Evolutionary conservation across 2,797 vertebrate species (phyloP), one percentile per base, ranked within the genome.

Genomic region (Lophotriccus pileatus): DNA sequence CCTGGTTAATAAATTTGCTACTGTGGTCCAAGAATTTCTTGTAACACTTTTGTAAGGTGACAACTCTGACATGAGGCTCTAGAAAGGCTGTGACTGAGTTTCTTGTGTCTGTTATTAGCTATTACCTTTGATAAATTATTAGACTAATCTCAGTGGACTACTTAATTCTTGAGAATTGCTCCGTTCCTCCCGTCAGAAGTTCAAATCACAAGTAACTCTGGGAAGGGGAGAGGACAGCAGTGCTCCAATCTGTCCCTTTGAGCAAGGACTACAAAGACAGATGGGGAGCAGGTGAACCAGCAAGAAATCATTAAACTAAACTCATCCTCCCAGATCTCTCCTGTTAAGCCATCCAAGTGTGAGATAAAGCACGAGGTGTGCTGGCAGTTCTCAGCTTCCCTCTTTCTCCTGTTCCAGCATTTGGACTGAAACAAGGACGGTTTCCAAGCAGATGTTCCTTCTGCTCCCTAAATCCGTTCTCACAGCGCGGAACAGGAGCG

Each of bases 251-350:
- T 93, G 77, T 94, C 88, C 93, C 93, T 95, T 64, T 10, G 28
- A 95, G 94, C 96, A 89, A 92, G 87, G 79, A 62, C 89, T 95
- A 27, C 90, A 69, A 41, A 97, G 95, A 96, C 96, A 96, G 95
- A 96, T 95, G 96, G 94, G 92, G 81, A 94, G 86, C 96, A 97
- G 96, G 92, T 94, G 93, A 96, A 89, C 72, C 92, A 97, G 95
- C 93, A 89, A 93, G 90, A 91, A 93, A 95, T 93, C 84, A 94
- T 93, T 94, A 95, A 95, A 91, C 95, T 95, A 92, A 95, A 77
- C 87, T 95, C 90, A 84, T 75, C 85, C 91, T 95, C 77, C 59
- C 90, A 87, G 83, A 91, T 95, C 93, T 82, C 85, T 90, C 32
- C 80, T 87, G 88, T 89, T 91, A 36, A 95, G 63, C 66, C 66